A percentile compares a stretch with the other conserved stretches of the same genome.
phyloP scores from a whole-genome alignment of 37 sponge, comb jelly and placozoan genomes.

The Ephydatia muelleri region DNA sequence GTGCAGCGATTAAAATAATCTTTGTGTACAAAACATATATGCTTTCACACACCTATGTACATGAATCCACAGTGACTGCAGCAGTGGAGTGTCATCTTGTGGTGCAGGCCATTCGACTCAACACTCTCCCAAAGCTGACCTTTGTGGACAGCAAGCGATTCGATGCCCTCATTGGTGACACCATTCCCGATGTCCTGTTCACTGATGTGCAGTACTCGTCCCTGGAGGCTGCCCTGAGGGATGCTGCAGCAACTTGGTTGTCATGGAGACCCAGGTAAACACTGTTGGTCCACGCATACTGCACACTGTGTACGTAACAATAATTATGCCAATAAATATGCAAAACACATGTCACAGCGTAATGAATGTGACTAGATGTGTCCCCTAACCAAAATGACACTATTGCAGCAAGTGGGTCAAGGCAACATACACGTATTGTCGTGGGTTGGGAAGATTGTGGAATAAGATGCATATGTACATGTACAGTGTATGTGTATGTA shows the following conservation, averaged over 20 bases:
- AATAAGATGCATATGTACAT: background rate
- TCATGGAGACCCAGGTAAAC: conserved; percentile 84
- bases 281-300: no score
- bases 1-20: no score
- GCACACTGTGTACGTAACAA: no score
- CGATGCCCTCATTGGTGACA: conserved; percentile 84
- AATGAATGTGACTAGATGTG: no score
- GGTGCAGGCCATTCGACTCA: conserved; percentile 91
- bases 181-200: conserved; percentile 85
- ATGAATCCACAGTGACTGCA: conserved; percentile 18
- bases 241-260: conserved; percentile 62
- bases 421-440: no score
- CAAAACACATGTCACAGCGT: no score
- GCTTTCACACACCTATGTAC: background rate
- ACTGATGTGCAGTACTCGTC: conserved; percentile 63
- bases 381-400: no score
- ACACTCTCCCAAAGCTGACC: conserved; percentile 98
- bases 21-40: no score
- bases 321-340: no score
- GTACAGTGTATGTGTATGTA: background rate
- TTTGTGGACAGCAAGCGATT: conserved; percentile 92
- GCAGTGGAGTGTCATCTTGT: conserved; percentile 54
- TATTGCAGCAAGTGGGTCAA: no score
- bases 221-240: conserved; percentile 69
- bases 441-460: no score